Conservation (phyloP, 2,888 invertebrate genomes). For the Dasysyrphus tricinctus region DNA sequence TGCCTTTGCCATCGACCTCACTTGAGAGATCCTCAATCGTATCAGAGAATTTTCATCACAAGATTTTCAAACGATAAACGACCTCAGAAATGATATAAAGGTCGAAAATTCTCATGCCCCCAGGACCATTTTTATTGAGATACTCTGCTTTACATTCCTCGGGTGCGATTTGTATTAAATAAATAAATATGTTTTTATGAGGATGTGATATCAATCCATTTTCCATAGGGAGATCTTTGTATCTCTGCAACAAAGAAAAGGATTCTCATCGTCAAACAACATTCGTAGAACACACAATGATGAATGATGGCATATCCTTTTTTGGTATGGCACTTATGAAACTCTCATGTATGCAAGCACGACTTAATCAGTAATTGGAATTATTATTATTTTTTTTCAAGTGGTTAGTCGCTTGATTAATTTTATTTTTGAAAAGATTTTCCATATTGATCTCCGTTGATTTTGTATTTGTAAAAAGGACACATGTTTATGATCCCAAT, state of each 20-base stretch:
- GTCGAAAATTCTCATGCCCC: slow-evolving; percentile 64
- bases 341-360: slow-evolving; percentile 56
- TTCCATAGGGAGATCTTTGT: slow-evolving; percentile 20
- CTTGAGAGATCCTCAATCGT: slow-evolving; percentile 65
- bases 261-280: slow-evolving; percentile 53
- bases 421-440: slow-evolving; percentile 57
- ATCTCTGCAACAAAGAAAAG: slow-evolving; percentile 49
- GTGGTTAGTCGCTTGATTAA: slow-evolving; percentile 70
- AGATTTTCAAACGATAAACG: slow-evolving; percentile 38
- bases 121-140: neutral
- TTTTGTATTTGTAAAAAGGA: slow-evolving; percentile 46
- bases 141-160: neutral
- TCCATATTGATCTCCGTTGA: neutral
- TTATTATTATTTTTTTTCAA: slow-evolving; percentile 39
- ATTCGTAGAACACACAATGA: slow-evolving; percentile 38
- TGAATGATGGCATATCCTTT: slow-evolving; percentile 67
- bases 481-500: slow-evolving; percentile 57
- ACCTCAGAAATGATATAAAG: slow-evolving; percentile 4
- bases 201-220: slow-evolving; percentile 32
- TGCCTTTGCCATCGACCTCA: slow-evolving; percentile 54
- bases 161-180: slow-evolving; percentile 69
- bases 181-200: slow-evolving; percentile 59
- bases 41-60: slow-evolving; percentile 55
- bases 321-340: slow-evolving; percentile 55
- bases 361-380: slow-evolving; percentile 75